phyloP scores from a whole-genome alignment of 1,140 invertebrate species.

The Bombus breviceps region DNA sequence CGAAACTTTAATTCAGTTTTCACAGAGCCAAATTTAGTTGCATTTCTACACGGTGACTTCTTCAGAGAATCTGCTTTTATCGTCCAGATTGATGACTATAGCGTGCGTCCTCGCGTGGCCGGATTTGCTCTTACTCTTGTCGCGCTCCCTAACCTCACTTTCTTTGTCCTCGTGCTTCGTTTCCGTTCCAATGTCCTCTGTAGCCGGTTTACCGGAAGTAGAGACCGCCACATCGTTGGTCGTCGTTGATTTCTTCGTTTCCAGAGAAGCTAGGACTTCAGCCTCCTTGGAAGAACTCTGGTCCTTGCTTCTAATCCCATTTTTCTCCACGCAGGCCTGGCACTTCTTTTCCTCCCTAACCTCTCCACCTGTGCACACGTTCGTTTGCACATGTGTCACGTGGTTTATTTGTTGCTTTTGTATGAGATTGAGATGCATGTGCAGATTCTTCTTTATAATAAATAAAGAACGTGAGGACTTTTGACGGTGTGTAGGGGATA shows the following conservation, averaged over 20 bases:
- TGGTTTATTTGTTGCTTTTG: background rate
- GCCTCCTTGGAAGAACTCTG: constrained; percentile 43
- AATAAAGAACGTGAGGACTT: background rate
- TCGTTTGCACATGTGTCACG: background rate
- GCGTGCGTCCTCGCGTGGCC: constrained; percentile 88
- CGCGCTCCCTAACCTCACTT: constrained; percentile 68
- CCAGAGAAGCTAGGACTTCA: constrained; percentile 37
- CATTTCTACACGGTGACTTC: constrained; percentile 89
- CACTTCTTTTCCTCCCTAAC: constrained; percentile 42
- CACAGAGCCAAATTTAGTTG: background rate
- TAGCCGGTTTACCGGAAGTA: constrained; percentile 55
- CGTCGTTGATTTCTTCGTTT: constrained; percentile 23
- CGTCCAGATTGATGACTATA: constrained; percentile 90
- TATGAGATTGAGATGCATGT: background rate
- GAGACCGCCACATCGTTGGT: constrained; percentile 53
- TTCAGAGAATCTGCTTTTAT: constrained; percentile 90
- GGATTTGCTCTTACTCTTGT: constrained; percentile 83
- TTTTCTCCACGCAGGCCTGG: constrained; percentile 55
- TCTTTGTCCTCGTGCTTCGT: constrained; percentile 64
- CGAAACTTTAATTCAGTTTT: background rate
- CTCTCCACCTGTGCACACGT: constrained; percentile 39
- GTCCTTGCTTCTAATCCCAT: constrained; percentile 44
- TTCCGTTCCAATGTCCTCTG: constrained; percentile 76
- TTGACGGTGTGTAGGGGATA: background rate
- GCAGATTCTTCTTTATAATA: background rate